Base-by-base conservation (phyloP, 2,113 vertebrate species). In the Dunckerocampus dactyliophorus region DNA sequence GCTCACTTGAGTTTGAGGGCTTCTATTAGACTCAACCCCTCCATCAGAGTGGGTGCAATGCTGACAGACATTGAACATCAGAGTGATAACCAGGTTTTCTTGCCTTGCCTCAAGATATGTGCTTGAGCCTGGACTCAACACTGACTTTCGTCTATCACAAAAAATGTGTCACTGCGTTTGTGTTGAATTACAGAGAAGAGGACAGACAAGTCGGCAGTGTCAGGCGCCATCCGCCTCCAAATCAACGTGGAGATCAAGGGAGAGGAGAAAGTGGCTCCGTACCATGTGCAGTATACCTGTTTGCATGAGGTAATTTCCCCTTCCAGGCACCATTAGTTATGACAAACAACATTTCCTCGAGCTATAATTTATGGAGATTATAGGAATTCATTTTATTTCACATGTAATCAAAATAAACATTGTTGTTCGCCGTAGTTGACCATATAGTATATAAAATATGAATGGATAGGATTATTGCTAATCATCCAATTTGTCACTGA, bases 241-340 rank as follows among this genome's bases (percentile, higher is more conserved):
- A 98, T 98, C 86, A 98, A 81, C 0, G 94, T 98, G 75, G 96
- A 98, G 87, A 98, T 98, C 83, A 98, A 98, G 82, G 96, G 96
- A 59, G 96, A 98, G 75, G 96, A 98, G 90, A 98, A 98, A 71
- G 95, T 98, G 70, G 96, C 96, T 20, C 92, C 96, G 0, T 98
- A 98, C 76, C 96, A 98, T 0, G 84, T 97, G 66, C 95, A 98
- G 85, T 98, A 98, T 81, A 98, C 95, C 15, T 98, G 94, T 81
- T 90, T 98, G 76, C 96, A 98, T 42, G 95, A 98, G 94, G 96
- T 98, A 88, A 20, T 42, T 19, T 16, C 39, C 4, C 13, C 39
- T 43, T 43, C 39, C 5, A 14, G 39, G 13, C 39, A 14, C 1
- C 31, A 34, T 34, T 34, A 13, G 13, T 43, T 43, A 12, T 11